phyloP scores from a whole-genome alignment of 2,113 vertebrate species.

The Procavia capensis region DNA sequence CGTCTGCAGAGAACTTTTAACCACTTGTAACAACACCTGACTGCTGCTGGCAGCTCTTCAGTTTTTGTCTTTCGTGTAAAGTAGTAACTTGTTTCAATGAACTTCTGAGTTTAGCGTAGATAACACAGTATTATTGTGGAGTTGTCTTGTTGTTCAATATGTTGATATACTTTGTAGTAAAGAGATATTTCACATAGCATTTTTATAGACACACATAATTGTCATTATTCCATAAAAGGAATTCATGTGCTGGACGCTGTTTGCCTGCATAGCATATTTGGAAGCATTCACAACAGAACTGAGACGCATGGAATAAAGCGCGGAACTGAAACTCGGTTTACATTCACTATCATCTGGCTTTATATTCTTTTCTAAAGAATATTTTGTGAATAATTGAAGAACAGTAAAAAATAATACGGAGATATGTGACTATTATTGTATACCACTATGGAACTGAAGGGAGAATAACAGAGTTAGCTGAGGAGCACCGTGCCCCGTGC shows the following conservation, averaged over 20 bases:
- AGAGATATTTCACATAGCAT: background rate
- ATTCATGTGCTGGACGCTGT: background rate
- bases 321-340: background rate
- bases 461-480: background rate
- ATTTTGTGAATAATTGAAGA: background rate
- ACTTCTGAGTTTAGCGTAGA: background rate
- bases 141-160: background rate
- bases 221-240: background rate
- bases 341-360: background rate
- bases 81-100: background rate
- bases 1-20: background rate
- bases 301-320: background rate
- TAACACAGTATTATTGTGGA: background rate
- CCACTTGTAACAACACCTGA: background rate
- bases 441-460: background rate
- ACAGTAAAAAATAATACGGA: background rate
- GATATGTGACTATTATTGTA: background rate
- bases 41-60: background rate
- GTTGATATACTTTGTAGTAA: background rate
- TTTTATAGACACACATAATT: background rate
- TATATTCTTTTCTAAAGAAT: conserved; percentile 13
- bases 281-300: conserved; percentile 12
- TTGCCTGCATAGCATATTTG: background rate
- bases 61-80: background rate
- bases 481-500: background rate